Evolutionary conservation across 2,113 vertebrate species (phyloP), one percentile per base, ranked within the genome.

Genomic region (Pleuronectes platessa): DNA sequence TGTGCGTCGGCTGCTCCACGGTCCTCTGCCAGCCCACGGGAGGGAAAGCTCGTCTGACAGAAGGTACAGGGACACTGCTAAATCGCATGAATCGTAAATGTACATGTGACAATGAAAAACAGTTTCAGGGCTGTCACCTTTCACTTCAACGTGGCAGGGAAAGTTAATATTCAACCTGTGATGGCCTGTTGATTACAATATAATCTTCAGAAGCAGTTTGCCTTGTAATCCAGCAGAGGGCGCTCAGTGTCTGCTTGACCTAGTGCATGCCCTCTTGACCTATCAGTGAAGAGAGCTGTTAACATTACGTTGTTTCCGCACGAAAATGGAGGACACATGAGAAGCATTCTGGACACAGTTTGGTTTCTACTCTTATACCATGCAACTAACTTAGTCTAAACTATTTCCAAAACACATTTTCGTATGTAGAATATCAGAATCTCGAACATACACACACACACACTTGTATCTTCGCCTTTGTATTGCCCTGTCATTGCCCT

Each of bases 11-110:
- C 69, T 94, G 93, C n/a, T 92, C 93, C 61, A 93, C 93, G 0
- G 93, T 94, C 56, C 91, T 94, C 70, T 93, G 93, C 62, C 93
- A 94, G 83, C 94, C 94, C 0, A 95, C 93, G 0, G 94, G 94
- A 42, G 94, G 94, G 14, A 95, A 95, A 81, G 94, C 93, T 58
- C 92, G 94, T 13, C 91, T 94, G 17, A 94, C 94, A 92, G 94
- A 95, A 95, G 93, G 94, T 94, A 90, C 31, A 31, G 15, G 0
- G 1, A 56, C 31, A n/a, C 18, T 20, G 42, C 3, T 45, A 12
- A 45, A 45, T 45, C 42, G 0, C 8, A 37, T 37, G 35, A 8
- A 37, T 37, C 7, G 2, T 37, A 9, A 37, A 37, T 10, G 2
- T 37, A 37, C 35, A 37, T 1, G 35, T 42, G 40, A 42, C 40